Evolutionary conservation across 2,888 invertebrate genomes (phyloP), one percentile per base, ranked within the genome.

Genomic region (Scrobipalpa costella): DNA sequence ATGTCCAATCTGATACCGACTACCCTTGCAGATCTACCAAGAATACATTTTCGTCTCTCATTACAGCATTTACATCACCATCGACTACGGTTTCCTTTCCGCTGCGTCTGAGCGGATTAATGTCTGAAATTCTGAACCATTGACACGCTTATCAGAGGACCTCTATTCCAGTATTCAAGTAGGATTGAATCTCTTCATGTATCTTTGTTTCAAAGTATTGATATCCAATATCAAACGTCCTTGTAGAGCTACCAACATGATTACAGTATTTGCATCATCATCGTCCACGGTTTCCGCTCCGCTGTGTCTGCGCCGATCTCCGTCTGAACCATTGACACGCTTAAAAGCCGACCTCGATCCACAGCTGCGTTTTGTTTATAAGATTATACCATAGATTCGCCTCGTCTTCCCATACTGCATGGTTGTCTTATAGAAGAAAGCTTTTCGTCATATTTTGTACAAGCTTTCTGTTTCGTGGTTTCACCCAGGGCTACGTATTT

Each of bases 211-310:
- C 13, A 40, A 40, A 40, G 40, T 13, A n/a, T 13, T 40, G 9
- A 1, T 38, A 40, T 40, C 40, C 13, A 40, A 40, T 40, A 40
- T n/a, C 40, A 1, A 40, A 40, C 40, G 13, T 40, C 40, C 40
- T 40, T 40, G 40, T 7, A 40, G 2, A 7, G 7, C 34, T 34
- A 34, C 9, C 2, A 47, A 7, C 55, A 34, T 55, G 27, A 55
- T 55, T 55, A 55, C 55, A 27, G 33, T 13, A 21, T 55, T 33
- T 33, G 33, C 55, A 55, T 55, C 27, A 55, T n/a, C 33, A 27
- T 55, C 75, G 76, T 77, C 74, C 75, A 70, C 66, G 63, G 68
- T 76, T 77, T 79, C 75, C 79, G 75, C 62, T 68, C 69, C 55
- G 61, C 34, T 69, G 71, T 68, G 68, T 68, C 60, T 67, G 72